Percentiles rank a stretch among this genome's conserved stretches.
These are phyloP conservation scores for Spilogale gracilis DNA, from an alignment of 2,113 vertebrate genomes.

Conservation along the genomic window DNA sequence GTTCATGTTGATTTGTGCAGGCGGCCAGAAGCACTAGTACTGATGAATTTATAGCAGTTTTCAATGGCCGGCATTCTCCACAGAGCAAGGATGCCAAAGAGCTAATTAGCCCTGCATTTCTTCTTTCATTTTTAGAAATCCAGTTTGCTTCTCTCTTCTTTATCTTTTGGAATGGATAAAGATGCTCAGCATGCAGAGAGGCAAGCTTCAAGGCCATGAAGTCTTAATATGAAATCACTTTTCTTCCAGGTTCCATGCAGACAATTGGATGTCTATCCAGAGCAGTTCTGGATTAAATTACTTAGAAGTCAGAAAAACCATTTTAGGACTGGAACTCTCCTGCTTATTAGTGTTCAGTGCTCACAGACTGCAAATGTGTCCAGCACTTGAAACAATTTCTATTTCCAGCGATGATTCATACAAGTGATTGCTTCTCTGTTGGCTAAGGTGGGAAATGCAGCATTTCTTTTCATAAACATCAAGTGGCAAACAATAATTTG, in stretches of 20 bases:
- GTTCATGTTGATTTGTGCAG: background rate
- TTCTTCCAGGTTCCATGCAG: background rate
- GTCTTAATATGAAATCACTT: constrained; percentile 36
- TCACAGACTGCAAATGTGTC: constrained; percentile 56
- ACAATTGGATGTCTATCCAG: constrained; percentile 12
- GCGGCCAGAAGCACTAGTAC: background rate
- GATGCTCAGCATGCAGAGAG: background rate
- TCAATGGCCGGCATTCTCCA: background rate
- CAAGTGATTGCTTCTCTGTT: constrained; percentile 61
- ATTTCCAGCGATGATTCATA: constrained; percentile 70
- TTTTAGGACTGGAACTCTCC: constrained; percentile 50
- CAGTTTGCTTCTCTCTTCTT: constrained; percentile 11
- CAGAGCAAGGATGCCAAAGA: constrained; percentile 44
- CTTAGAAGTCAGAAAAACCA: constrained; percentile 47
- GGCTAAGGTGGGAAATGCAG: constrained; percentile 61
- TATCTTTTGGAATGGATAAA: constrained; percentile 36
- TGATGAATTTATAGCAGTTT: constrained; percentile 40
- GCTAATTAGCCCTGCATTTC: background rate
- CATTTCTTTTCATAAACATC: constrained; percentile 65
- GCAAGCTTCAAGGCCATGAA: constrained; percentile 7
- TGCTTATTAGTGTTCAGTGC: constrained; percentile 66
- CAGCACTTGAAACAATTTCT: constrained; percentile 67
- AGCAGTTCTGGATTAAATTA: constrained; percentile 58
- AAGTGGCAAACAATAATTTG: constrained; percentile 63
- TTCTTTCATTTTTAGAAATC: constrained; percentile 52